phyloP scores from a whole-genome alignment of 2,797 vertebrate genomes.

The Anguilla obscura region DNA sequence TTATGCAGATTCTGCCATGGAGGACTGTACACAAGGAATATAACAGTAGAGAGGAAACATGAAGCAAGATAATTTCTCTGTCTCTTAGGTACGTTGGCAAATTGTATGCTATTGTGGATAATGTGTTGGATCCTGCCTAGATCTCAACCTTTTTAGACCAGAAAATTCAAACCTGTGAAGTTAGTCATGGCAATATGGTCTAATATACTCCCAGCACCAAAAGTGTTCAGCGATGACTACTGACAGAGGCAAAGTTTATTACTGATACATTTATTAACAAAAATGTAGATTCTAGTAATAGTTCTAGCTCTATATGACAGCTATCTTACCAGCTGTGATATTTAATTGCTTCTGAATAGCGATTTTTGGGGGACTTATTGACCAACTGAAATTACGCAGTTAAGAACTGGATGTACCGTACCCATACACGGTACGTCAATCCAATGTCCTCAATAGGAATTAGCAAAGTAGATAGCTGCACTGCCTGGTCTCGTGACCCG shows the following conservation, averaged over 20 bases:
- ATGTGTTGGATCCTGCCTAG: conserved; percentile 5
- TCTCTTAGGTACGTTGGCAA: not conserved
- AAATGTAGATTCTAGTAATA: not conserved
- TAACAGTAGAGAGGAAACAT: not conserved
- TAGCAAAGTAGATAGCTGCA: too few species aligned
- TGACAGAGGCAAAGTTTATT: not conserved
- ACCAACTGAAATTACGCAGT: not conserved
- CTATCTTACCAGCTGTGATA: not conserved
- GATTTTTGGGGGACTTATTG: not conserved
- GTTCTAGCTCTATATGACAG: not conserved
- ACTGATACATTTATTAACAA: not conserved
- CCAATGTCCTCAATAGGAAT: not conserved
- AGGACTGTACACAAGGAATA: not conserved
- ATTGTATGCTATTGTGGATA: not conserved
- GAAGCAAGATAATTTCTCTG: not conserved
- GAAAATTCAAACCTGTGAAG: not conserved
- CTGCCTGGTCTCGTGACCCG: conserved; percentile 42
- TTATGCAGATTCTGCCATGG: not conserved
- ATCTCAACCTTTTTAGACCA: not conserved
- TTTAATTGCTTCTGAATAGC: not conserved
- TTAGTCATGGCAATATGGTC: not conserved
- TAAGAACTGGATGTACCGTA: not conserved
- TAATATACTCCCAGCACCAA: not conserved
- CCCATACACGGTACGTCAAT: not conserved
- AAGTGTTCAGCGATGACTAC: too few species aligned